These are phyloP conservation scores for Larimichthys crocea DNA, from an alignment of 2,113 vertebrate genomes.

Conservation along the genomic window DNA sequence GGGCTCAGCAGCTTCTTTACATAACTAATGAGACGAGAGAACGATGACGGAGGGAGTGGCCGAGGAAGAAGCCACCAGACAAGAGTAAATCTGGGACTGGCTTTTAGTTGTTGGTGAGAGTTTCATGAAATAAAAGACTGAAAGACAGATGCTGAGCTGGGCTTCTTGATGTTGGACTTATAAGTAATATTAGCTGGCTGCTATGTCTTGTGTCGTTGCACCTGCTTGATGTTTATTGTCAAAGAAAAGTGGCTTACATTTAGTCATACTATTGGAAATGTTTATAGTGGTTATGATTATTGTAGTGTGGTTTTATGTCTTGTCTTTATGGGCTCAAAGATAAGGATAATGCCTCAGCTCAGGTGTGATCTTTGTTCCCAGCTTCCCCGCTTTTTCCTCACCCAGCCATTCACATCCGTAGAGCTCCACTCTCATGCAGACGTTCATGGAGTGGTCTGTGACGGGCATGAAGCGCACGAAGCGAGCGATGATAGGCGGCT, in stretches of 20 bases:
- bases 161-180: too few species aligned
- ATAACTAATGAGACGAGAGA: too few species aligned
- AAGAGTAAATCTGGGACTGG: too few species aligned
- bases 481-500: constrained; percentile 94
- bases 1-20: too few species aligned
- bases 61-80: too few species aligned
- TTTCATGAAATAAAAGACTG: too few species aligned
- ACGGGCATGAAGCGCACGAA: constrained; percentile 96
- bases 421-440: constrained; percentile 97
- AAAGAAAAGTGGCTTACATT: background rate
- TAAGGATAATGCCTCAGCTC: constrained; percentile 8
- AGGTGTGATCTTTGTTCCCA: background rate
- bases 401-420: constrained; percentile 98
- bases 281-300: background rate
- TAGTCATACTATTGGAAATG: background rate
- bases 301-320: background rate
- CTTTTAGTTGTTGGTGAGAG: too few species aligned
- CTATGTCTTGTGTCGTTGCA: too few species aligned
- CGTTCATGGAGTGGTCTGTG: constrained; percentile 95
- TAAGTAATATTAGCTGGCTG: too few species aligned
- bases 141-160: too few species aligned
- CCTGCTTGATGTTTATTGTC: too few species aligned
- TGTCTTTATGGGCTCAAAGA: constrained; percentile 55
- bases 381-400: constrained; percentile 54
- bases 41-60: too few species aligned